Evolutionary conservation across 2,888 invertebrate species (phyloP).

Genomic region (Eupithecia exiguata): DNA sequence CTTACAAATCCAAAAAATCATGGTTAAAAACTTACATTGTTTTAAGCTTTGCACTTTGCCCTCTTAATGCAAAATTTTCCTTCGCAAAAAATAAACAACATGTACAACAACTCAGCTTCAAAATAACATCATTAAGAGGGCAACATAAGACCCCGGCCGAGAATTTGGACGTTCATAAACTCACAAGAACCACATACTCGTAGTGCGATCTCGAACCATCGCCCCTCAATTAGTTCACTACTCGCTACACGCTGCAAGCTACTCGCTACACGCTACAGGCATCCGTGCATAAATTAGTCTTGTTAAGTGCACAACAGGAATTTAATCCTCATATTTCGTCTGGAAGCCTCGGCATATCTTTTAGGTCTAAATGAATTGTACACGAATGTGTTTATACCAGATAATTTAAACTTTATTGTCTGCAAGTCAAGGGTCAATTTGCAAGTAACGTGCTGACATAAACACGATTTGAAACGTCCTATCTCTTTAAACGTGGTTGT

Average conservation of each 20-base stretch:
- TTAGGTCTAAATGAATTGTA: slow-evolving; percentile 73
- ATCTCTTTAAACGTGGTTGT: slow-evolving; percentile 6
- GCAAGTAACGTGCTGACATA: slow-evolving; percentile 41
- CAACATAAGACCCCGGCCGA: background rate
- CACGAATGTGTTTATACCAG: slow-evolving; percentile 50
- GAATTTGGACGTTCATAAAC: background rate
- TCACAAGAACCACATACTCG: slow-evolving; percentile 56
- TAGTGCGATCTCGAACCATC: slow-evolving; percentile 70
- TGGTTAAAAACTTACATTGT: background rate
- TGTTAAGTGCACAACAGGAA: slow-evolving; percentile 82
- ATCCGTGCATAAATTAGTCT: slow-evolving; percentile 80
- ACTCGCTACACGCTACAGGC: slow-evolving; percentile 54
- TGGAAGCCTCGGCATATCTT: slow-evolving; percentile 79
- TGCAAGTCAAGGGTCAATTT: slow-evolving; percentile 52
- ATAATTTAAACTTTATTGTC: slow-evolving; percentile 56
- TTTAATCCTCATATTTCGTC: slow-evolving; percentile 84
- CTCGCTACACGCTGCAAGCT: slow-evolving; percentile 53
- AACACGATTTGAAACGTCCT: slow-evolving; percentile 4
- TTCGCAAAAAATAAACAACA: background rate
- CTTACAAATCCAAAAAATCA: background rate
- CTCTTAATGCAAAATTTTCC: background rate
- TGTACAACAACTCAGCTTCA: background rate
- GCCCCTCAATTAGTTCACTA: slow-evolving; percentile 81
- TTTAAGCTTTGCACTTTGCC: background rate
- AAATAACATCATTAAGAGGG: background rate